Conservation (phyloP, 2,888 invertebrate species). For the Chrysina gloriosa region DNA sequence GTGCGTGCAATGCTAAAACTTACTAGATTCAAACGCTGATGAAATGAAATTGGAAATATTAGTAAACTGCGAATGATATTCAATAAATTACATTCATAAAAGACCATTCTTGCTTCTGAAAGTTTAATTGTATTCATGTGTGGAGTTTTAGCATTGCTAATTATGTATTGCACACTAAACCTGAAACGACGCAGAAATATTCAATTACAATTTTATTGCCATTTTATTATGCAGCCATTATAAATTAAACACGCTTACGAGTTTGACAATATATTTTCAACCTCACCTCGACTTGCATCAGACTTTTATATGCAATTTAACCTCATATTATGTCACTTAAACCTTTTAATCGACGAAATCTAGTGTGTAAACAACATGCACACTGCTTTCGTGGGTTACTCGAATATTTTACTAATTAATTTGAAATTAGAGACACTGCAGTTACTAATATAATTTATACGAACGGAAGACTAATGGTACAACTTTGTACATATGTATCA, state of each 20-base stretch:
- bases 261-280: conserved; percentile 4
- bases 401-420: background rate
- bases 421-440: background rate
- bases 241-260: background rate
- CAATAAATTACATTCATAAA: too few species aligned
- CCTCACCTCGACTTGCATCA: conserved; percentile 16
- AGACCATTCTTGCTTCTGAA: too few species aligned
- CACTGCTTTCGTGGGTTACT: background rate
- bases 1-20: too few species aligned
- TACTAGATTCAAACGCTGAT: too few species aligned
- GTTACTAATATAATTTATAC: conserved; percentile 1
- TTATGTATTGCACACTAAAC: too few species aligned
- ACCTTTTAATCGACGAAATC: background rate
- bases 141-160: too few species aligned
- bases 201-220: background rate
- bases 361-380: background rate
- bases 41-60: too few species aligned
- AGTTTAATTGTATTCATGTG: too few species aligned
- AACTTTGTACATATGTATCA: too few species aligned
- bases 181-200: background rate
- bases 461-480: too few species aligned
- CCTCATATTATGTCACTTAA: conserved; percentile 1
- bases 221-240: conserved; percentile 19
- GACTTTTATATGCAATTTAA: conserved; percentile 28
- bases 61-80: too few species aligned